These are phyloP conservation scores for Drosophila bocki DNA, from an alignment of 1,140 invertebrate species.

Conservation along the genomic window DNA sequence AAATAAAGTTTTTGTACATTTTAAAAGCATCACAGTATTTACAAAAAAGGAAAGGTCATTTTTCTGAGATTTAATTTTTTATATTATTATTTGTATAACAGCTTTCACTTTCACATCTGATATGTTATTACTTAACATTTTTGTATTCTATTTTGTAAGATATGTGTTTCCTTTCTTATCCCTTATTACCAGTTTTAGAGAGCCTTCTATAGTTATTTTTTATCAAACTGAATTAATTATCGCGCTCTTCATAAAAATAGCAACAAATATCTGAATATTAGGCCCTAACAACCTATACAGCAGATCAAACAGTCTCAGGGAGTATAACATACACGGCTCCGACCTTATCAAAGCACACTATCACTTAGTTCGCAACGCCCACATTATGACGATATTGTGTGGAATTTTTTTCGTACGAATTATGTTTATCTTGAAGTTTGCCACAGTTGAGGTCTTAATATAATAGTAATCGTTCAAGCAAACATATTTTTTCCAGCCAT, in stretches of 20 bases:
- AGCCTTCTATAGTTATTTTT: neutral
- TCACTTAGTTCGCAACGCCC: slow-evolving; percentile 22
- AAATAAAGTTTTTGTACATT: too few species aligned
- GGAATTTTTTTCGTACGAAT: slow-evolving; percentile 1
- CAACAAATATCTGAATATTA: slow-evolving; percentile 24
- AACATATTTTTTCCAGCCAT: neutral
- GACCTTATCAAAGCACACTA: slow-evolving; percentile 10
- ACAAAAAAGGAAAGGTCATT: too few species aligned
- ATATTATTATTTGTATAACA: neutral
- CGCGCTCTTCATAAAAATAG: slow-evolving; percentile 25
- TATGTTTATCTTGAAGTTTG: slow-evolving; percentile 14
- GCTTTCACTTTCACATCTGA: too few species aligned
- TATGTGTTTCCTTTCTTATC: neutral
- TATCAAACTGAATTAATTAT: slow-evolving; percentile 24
- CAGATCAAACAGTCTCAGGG: slow-evolving; percentile 2
- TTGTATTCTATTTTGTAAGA: neutral
- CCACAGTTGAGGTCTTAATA: neutral
- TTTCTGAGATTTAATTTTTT: too few species aligned
- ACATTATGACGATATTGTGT: slow-evolving; percentile 18
- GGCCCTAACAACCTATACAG: neutral
- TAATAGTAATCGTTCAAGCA: neutral
- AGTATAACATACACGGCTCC: neutral
- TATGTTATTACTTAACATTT: too few species aligned
- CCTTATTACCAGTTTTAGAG: neutral
- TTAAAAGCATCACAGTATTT: too few species aligned